phyloP scores from a whole-genome alignment of 2,797 vertebrate genomes.

The Hyperoplus immaculatus region DNA sequence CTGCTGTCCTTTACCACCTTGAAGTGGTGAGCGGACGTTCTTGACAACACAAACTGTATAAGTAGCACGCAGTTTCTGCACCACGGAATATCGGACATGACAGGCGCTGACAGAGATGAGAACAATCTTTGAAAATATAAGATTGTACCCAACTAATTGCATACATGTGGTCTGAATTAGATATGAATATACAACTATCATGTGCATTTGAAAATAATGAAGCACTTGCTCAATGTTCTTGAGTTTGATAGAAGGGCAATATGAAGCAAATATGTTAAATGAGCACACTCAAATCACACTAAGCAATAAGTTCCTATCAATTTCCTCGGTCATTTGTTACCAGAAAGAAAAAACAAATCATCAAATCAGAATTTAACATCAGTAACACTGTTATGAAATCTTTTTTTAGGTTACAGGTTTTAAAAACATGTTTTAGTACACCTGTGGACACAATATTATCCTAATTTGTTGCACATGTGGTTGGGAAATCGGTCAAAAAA shows the following conservation, averaged over 20 bases:
- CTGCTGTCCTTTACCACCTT: slow-evolving; percentile 94
- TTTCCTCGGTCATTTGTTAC: background rate
- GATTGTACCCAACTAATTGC: background rate
- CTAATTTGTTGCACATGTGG: background rate
- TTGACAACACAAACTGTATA: background rate
- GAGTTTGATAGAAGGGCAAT: background rate
- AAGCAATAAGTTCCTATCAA: background rate
- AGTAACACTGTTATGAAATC: background rate
- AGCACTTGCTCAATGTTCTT: background rate
- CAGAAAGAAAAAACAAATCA: background rate
- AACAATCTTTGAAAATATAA: background rate
- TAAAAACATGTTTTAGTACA: background rate
- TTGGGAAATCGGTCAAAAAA: background rate
- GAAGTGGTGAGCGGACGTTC: slow-evolving; percentile 87
- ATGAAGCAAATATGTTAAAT: background rate
- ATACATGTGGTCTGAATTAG: background rate
- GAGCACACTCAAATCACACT: background rate
- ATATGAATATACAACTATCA: background rate
- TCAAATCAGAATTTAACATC: background rate
- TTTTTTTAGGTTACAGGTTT: background rate
- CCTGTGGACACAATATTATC: background rate
- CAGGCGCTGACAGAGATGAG: background rate
- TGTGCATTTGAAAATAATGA: background rate
- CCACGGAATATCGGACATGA: background rate
- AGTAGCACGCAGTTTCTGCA: background rate